Evolutionary conservation across 1,140 invertebrate species (phyloP).

Genomic region (Chelonus insularis): DNA sequence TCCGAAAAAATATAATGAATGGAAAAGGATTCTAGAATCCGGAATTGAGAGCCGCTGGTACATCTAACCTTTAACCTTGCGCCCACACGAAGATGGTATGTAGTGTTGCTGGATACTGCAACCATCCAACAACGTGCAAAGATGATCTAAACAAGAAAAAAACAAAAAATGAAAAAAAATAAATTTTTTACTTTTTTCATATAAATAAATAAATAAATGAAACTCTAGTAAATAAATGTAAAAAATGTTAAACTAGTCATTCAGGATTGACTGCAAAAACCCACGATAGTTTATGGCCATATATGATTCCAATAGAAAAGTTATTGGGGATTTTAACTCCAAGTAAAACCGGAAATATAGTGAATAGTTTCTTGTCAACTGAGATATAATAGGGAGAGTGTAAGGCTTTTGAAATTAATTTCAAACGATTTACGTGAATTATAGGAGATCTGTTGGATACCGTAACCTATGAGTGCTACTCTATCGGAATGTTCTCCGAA

Average conservation of each 20-base stretch:
- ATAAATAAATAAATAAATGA: background rate
- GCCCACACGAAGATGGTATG: constrained; percentile 56
- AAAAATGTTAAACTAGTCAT: background rate
- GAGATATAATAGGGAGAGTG: constrained; percentile 29
- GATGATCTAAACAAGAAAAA: background rate
- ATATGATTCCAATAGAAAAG: no score
- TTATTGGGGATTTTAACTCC: no score
- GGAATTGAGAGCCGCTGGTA: constrained; percentile 51
- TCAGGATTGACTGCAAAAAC: constrained; percentile 11
- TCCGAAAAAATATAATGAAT: constrained; percentile 5
- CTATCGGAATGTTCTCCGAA: constrained; percentile 1
- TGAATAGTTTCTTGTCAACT: background rate
- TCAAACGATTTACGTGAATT: constrained; percentile 28
- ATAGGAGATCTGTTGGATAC: constrained; percentile 23
- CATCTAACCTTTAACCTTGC: constrained; percentile 57
- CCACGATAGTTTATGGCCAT: background rate
- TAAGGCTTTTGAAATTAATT: constrained; percentile 34
- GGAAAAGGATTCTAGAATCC: background rate
- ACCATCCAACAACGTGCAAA: constrained; percentile 20
- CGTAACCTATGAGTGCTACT: constrained; percentile 6
- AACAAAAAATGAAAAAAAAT: background rate
- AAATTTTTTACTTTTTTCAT: no score
- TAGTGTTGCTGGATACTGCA: constrained; percentile 43
- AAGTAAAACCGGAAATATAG: background rate
- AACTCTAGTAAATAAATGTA: background rate